Conservation (phyloP, 2,113 vertebrate species). For the Melanerpes formicivorus region DNA sequence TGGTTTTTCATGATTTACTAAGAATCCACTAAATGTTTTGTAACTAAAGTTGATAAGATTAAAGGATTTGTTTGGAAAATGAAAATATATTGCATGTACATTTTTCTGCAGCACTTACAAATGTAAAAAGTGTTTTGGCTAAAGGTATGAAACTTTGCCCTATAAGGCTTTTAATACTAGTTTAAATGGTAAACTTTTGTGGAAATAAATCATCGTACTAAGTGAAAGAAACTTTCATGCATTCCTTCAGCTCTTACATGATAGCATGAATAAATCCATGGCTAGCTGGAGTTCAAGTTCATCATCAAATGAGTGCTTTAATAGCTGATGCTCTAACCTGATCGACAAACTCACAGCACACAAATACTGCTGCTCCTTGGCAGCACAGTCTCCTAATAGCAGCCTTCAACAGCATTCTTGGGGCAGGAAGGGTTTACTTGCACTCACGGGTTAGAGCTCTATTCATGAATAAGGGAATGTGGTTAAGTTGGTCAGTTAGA, state of each 20-base stretch:
- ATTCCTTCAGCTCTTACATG: background rate
- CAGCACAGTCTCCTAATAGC: accelerated
- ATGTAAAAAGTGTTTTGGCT: background rate
- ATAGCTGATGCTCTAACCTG: background rate
- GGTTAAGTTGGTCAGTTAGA: background rate
- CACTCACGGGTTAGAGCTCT: background rate
- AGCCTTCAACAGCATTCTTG: background rate
- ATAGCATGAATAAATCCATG: no score
- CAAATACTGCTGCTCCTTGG: background rate
- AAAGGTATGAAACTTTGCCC: background rate
- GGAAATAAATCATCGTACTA: background rate
- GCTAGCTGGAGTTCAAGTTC: background rate
- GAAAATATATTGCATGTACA: background rate
- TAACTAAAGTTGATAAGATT: background rate
- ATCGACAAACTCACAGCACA: accelerated
- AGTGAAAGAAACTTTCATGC: background rate
- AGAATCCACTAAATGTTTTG: background rate
- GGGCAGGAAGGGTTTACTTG: background rate
- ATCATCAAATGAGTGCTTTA: background rate
- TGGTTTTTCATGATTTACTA: background rate
- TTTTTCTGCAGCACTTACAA: background rate
- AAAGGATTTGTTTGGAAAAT: background rate
- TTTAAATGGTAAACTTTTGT: accelerated
- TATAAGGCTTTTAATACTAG: background rate
- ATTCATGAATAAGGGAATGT: background rate